These are phyloP conservation scores for Verasper variegatus DNA, from an alignment of 2,113 vertebrate genomes.

Conservation along the genomic window DNA sequence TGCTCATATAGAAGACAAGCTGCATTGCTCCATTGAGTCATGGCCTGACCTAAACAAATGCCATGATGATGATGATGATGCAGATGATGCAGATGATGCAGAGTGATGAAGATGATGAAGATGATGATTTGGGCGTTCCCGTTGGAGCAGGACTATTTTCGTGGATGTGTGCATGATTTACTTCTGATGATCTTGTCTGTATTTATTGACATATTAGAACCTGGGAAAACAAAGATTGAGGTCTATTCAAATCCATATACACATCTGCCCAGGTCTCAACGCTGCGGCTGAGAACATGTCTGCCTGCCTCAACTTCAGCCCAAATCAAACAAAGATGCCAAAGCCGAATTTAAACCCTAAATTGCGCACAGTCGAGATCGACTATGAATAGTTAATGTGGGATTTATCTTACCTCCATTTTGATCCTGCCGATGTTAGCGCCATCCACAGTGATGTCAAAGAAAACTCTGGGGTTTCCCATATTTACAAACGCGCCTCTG, in stretches of 20 bases:
- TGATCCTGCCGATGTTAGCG: constrained; percentile 72
- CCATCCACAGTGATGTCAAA: constrained; percentile 81
- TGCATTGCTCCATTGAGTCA: neutral
- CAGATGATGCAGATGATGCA: neutral
- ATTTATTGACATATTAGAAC: neutral
- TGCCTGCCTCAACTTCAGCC: neutral
- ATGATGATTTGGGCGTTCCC: constrained; percentile 51
- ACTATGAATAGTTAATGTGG: neutral
- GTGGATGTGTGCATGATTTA: neutral
- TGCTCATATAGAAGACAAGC: neutral
- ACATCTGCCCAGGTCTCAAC: too few species aligned
- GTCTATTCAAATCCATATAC: neutral
- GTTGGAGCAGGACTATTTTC: neutral
- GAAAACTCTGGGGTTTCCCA: constrained; percentile 82
- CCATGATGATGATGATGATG: neutral
- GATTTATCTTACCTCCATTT: constrained; percentile 83
- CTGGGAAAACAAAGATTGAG: neutral
- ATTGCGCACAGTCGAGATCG: neutral
- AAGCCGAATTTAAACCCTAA: neutral
- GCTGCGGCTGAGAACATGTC: neutral
- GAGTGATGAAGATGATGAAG: neutral
- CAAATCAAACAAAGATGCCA: accelerated
- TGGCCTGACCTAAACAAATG: neutral
- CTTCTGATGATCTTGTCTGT: neutral
- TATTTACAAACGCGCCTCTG: constrained; percentile 21